Conservation (phyloP, 2,797 vertebrate species). For the Micropoecilia bifurca region DNA sequence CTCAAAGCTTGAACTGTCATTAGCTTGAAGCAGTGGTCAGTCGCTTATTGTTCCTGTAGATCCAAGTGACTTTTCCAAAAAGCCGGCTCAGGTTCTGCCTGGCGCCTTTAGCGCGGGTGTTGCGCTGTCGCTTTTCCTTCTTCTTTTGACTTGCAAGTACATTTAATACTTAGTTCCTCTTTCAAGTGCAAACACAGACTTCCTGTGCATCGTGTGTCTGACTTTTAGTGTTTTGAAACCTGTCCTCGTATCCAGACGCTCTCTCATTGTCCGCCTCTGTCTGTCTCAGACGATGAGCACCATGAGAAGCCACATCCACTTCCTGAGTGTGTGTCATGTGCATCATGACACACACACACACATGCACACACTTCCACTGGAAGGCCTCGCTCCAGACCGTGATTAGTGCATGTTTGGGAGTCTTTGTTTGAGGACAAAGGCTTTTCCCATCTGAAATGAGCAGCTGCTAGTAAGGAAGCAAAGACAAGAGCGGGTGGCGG, state of each 20-base stretch:
- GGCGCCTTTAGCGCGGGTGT: not conserved
- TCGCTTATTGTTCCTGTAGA: not conserved
- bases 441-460: slow-evolving; percentile 65
- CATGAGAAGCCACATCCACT: slow-evolving; percentile 31
- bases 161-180: slow-evolving; percentile 25
- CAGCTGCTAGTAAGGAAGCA: slow-evolving; percentile 54
- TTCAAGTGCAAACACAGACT: slow-evolving; percentile 30
- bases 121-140: not conserved
- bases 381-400: slow-evolving; percentile 42
- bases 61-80: slow-evolving; percentile 1
- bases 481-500: slow-evolving; percentile 29
- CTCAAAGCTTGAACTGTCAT: not conserved
- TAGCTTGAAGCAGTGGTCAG: not conserved
- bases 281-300: slow-evolving; percentile 35
- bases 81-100: not conserved
- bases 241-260: slow-evolving; percentile 28
- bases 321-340: slow-evolving; percentile 57
- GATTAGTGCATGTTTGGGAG: slow-evolving; percentile 52
- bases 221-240: slow-evolving; percentile 32
- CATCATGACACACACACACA: slow-evolving; percentile 19
- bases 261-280: slow-evolving; percentile 39
- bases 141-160: not conserved
- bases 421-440: slow-evolving; percentile 74
- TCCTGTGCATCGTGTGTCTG: slow-evolving; percentile 39
- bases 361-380: slow-evolving; percentile 18